Evolutionary conservation across 2,888 invertebrate genomes (phyloP).

Genomic region (Caenorhabditis sp.): DNA sequence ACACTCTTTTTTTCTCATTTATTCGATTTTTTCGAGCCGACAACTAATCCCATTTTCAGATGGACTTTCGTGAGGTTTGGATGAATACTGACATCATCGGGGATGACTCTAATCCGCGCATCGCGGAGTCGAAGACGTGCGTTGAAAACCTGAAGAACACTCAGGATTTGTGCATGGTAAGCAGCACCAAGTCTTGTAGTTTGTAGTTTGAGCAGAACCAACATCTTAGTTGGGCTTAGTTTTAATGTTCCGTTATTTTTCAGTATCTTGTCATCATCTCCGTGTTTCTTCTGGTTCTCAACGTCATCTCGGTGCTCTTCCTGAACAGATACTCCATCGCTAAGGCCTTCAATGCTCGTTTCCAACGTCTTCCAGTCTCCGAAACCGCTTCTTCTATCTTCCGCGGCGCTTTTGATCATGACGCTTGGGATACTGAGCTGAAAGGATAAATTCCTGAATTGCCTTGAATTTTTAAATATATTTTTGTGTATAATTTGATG

Average conservation of each 20-base stretch:
- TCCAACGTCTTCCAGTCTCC: slow-evolving; percentile 41
- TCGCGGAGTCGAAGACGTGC: slow-evolving; percentile 25
- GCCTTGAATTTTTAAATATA: no score
- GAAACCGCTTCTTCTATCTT: slow-evolving; percentile 45
- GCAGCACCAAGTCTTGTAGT: slow-evolving; percentile 9
- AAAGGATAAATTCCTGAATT: slow-evolving; percentile 51
- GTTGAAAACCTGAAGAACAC: slow-evolving; percentile 27
- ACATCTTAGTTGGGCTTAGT: no score
- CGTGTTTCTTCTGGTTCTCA: slow-evolving; percentile 28
- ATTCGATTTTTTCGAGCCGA: background rate
- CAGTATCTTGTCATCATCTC: slow-evolving; percentile 37
- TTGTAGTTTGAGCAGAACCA: no score
- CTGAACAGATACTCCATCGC: slow-evolving; percentile 35
- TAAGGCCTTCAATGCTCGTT: slow-evolving; percentile 33
- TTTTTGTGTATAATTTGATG: no score
- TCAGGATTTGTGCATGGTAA: slow-evolving; percentile 25
- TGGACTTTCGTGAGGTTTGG: slow-evolving; percentile 60
- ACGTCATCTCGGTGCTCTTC: slow-evolving; percentile 26
- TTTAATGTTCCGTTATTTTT: slow-evolving; percentile 2
- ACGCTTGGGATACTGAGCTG: slow-evolving; percentile 27
- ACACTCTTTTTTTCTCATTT: background rate
- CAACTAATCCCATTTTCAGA: slow-evolving; percentile 5
- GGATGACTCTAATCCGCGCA: slow-evolving; percentile 11
- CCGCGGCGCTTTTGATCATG: slow-evolving; percentile 46
- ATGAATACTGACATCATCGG: slow-evolving; percentile 31